Base-by-base conservation (phyloP, 2,888 invertebrate species). In the Pollenia amentaria region DNA sequence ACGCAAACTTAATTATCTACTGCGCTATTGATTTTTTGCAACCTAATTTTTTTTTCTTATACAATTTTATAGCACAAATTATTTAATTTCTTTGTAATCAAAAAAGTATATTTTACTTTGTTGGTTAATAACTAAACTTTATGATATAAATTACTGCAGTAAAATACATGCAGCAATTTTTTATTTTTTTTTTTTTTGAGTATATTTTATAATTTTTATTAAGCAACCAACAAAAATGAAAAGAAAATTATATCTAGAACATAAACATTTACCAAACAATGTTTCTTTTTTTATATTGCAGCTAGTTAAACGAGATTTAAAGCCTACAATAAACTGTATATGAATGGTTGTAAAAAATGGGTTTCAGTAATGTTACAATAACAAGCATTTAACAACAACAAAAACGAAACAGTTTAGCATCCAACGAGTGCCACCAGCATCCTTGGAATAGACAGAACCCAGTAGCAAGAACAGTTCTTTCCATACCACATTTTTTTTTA, bases 251-350 rank as follows among this genome's bases (percentile, higher is more conserved):
- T 3, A 64, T 46, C n/a, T 69, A 62, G 29, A 48, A 55, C 11
- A 69, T 72, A 84, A 77, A 72, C 77, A 78, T 84, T 64, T 78
- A 64, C 48, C 48, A 70, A 69, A 83, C 64, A 80, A 75, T 14
- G 16, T 67, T 48, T 44, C 38, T 46, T 44, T 69, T 80, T 75
- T 81, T 67, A 72, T 80, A 51, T 79, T 80, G 64, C 83, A 79
- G 83, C 83, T 76, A 80, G 86, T 83, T 80, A 80, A 86, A 86
- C 18, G 75, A 84, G 86, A 80, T 87, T 87, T 87, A 87, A 80
- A 77, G 80, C 84, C 86, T 80, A 87, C 76, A 72, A 82, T 83
- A 73, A 73, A 76, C 67, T 85, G 53, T 85, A 75, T 44, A 77
- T 48, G 67, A 72, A 83, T 62, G 75, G 76, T 55, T 84, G 55